Evolutionary conservation across 2,113 vertebrate species (phyloP).

Genomic region (Grantiella picta): DNA sequence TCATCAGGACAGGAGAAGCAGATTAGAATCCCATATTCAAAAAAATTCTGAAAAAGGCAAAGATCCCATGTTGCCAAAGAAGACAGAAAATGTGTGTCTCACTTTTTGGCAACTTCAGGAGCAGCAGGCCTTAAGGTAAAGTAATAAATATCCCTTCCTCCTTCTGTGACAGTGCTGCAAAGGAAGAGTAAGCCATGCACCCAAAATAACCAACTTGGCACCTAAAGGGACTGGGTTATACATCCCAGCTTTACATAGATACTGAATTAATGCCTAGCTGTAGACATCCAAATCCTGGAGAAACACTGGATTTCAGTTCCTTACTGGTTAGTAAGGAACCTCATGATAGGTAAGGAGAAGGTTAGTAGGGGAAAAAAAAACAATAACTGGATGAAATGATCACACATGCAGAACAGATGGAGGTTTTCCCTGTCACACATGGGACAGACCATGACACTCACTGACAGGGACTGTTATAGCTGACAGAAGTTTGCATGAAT

Average conservation of each 20-base stretch:
- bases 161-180: background rate
- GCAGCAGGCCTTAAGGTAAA: background rate
- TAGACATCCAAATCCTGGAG: background rate
- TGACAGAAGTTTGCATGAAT: background rate
- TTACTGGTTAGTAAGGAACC: background rate
- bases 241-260: background rate
- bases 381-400: background rate
- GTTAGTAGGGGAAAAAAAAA: background rate
- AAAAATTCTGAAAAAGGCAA: background rate
- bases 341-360: background rate
- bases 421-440: background rate
- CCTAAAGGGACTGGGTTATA: background rate
- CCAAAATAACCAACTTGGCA: background rate
- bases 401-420: background rate
- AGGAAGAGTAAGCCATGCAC: background rate
- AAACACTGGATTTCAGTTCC: background rate
- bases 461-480: background rate
- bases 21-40: background rate
- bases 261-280: background rate
- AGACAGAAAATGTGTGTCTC: background rate
- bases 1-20: background rate
- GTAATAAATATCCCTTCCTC: background rate
- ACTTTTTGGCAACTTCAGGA: background rate
- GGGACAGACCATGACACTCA: background rate
- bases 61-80: rapidly evolving